Conservation (phyloP, 2,113 vertebrate genomes). For the Phyllostomus discolor region DNA sequence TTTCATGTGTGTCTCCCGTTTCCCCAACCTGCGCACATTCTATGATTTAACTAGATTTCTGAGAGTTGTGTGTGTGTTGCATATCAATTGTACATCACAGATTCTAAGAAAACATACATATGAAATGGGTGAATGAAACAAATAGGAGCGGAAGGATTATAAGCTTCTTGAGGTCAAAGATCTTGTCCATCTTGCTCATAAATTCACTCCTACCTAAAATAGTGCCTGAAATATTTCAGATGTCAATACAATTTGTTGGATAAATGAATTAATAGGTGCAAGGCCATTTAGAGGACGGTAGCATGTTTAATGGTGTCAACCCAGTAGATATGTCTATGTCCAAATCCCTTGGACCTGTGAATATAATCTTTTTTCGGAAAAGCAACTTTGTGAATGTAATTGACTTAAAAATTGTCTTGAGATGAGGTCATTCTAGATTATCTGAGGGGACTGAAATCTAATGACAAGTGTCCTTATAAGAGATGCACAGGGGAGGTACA, state of each 20-base stretch:
- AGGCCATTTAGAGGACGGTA: not conserved
- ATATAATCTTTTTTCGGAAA: not conserved
- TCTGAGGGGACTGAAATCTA: not conserved
- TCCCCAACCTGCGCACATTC: not conserved
- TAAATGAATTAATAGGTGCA: not conserved
- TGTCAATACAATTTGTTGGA: not conserved
- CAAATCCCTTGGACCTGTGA: not conserved
- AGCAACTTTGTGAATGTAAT: not conserved
- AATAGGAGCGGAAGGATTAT: not conserved
- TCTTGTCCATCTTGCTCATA: not conserved
- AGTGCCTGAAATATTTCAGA: not conserved
- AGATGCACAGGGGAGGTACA: not conserved
- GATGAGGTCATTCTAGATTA: not conserved
- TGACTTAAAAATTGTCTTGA: not conserved
- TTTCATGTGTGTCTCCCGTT: conserved; percentile 4
- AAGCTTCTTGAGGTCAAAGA: not conserved
- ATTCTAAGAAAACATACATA: not conserved
- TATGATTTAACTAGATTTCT: conserved; percentile 23
- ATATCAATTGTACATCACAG: not conserved
- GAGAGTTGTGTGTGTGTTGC: conserved; percentile 25
- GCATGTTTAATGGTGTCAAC: not conserved
- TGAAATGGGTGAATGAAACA: not conserved
- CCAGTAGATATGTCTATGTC: not conserved
- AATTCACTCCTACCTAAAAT: not conserved
- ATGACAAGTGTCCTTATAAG: not conserved